Evolutionary conservation across 2,113 vertebrate genomes (phyloP).

Genomic region (Rynchops niger): DNA sequence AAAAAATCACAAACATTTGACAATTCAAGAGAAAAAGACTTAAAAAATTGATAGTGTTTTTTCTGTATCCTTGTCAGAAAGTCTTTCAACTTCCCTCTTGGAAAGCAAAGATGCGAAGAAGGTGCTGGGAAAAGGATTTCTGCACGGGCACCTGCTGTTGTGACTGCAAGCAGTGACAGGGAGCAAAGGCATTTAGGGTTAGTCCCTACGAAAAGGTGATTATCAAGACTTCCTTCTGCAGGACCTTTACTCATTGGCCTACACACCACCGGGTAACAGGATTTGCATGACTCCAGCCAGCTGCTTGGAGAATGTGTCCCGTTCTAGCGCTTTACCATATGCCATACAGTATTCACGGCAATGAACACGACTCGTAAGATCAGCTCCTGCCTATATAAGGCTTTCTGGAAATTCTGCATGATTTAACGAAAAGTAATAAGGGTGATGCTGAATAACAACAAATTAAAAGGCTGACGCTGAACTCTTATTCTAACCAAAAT

Average conservation of each 20-base stretch:
- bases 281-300: conserved; percentile 2
- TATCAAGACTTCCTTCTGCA: conserved; percentile 29
- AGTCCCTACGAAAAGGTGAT: conserved; percentile 36
- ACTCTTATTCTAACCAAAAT: background rate
- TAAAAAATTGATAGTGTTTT: conserved; percentile 60
- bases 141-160: conserved; percentile 36
- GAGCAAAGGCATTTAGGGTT: conserved; percentile 48
- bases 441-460: background rate
- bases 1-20: conserved; percentile 26
- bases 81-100: conserved; percentile 48
- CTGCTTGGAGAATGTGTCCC: background rate
- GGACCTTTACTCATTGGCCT: conserved; percentile 10
- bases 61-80: conserved; percentile 29
- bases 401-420: conserved; percentile 4
- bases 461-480: background rate
- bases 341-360: background rate
- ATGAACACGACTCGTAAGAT: background rate
- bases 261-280: background rate
- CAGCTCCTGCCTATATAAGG: background rate
- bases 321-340: background rate
- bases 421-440: background rate
- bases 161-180: background rate
- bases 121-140: conserved; percentile 33
- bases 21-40: conserved; percentile 51
- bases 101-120: conserved; percentile 37